Conservation (phyloP, 2,888 invertebrate genomes). For the Amiota mariae region DNA sequence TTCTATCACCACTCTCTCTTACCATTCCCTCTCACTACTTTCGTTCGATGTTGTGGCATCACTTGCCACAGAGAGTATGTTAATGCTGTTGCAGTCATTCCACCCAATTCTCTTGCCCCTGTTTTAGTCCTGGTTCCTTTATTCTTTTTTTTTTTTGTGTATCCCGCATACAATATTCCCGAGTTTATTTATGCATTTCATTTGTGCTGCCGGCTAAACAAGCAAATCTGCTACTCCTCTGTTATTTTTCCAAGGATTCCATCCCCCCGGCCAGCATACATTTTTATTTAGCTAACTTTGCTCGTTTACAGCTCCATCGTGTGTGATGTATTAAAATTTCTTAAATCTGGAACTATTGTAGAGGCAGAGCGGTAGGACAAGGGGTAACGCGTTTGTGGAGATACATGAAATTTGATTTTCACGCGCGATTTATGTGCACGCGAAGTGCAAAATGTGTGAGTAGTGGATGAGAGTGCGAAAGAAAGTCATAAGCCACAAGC, state of each 20-base stretch:
- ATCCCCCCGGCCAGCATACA: too few relatives aligned
- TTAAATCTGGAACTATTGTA: conserved; percentile 57
- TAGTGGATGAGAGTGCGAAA: too few relatives aligned
- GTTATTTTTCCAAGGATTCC: too few relatives aligned
- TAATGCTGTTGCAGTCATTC: conserved; percentile 5
- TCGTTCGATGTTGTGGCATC: not conserved
- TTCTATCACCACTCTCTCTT: too few relatives aligned
- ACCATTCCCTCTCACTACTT: too few relatives aligned
- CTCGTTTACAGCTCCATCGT: not conserved
- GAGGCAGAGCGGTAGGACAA: too few relatives aligned
- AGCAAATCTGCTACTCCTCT: conserved; percentile 1
- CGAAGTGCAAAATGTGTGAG: not conserved
- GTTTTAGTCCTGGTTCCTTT: not conserved
- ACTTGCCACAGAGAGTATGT: not conserved
- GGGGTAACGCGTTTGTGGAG: conserved; percentile 5
- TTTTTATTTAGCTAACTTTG: not conserved
- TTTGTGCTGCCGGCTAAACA: conserved; percentile 48
- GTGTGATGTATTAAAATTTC: conserved; percentile 63
- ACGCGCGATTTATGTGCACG: not conserved
- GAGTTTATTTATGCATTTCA: conserved; percentile 64
- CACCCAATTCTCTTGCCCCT: not conserved
- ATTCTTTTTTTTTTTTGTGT: conserved; percentile 1
- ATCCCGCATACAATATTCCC: conserved; percentile 15
- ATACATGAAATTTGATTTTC: conserved; percentile 20
- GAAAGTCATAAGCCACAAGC: too few relatives aligned